Conservation (phyloP, 2,113 vertebrate genomes). For the Lates calcarifer region DNA sequence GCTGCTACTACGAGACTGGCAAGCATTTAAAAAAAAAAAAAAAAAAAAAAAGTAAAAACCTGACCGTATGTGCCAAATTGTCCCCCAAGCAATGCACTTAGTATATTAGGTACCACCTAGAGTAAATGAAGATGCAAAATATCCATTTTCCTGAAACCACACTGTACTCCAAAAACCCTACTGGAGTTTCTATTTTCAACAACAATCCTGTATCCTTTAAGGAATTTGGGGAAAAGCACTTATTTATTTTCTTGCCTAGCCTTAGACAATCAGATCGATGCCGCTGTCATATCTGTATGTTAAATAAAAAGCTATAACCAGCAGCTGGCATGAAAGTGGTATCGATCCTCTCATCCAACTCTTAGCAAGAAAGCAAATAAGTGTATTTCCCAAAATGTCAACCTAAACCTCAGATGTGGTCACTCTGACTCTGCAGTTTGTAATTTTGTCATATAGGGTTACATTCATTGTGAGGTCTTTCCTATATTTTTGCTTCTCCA, state of each 20-base stretch:
- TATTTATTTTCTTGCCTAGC: background rate
- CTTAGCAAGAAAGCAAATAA: background rate
- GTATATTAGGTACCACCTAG: background rate
- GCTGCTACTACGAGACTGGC: background rate
- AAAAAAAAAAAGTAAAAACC: background rate
- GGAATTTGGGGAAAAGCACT: background rate
- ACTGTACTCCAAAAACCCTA: background rate
- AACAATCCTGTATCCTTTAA: background rate
- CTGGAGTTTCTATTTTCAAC: slow-evolving; percentile 1
- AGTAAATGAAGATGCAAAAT: slow-evolving; percentile 3
- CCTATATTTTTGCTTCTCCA: background rate
- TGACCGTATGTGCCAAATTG: slow-evolving; percentile 4
- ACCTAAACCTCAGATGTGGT: background rate
- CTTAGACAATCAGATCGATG: background rate
- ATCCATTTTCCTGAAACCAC: background rate
- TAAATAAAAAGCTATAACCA: background rate
- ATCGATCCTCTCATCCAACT: background rate
- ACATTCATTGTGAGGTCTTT: background rate
- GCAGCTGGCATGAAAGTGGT: background rate
- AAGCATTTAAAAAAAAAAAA: background rate
- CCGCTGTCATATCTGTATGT: background rate
- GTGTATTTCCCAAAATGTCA: background rate
- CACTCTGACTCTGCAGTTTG: background rate
- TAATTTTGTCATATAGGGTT: background rate
- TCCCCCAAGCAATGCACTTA: slow-evolving; percentile 15